Evolutionary conservation across 2,797 vertebrate genomes (phyloP), one percentile per base, ranked within the genome.

Genomic region (Furcifer pardalis): DNA sequence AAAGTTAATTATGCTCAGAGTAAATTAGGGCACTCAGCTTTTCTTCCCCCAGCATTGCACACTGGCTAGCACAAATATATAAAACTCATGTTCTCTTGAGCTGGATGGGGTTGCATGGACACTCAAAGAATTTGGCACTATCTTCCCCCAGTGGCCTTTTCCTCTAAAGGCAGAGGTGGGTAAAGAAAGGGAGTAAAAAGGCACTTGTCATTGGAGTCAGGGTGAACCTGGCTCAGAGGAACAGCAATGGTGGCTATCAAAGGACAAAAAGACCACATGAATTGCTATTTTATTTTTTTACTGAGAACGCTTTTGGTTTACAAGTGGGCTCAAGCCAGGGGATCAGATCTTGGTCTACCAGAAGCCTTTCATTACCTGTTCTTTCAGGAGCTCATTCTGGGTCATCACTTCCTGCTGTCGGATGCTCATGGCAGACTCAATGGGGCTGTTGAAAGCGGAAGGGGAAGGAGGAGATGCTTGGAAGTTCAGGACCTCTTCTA

Each of bases 371-470:
- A 92, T n/a, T 90, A 99, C 99, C 98, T 99, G 99, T 89, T 99
- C 98, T 89, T 98, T 99, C 66, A 99, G 95, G 30, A 99, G 96
- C 42, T 98, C 97, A 0, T 99, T 98, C 94, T 99, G 98, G 1
- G 97, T 99, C 87, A 98, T 95, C 82, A 99, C 96, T 88, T 99
- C 99, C 90, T 98, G 98, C 44, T 97, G 97, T 32, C 97, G 97
- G 81, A 97, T 86, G 82, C 96, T 97, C 86, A 95, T 95, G 0
- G 93, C 93, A 0, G 95, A 95, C 27, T 98, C 98, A 49, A 96
- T 94, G 10, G 97, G 94, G 84, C 91, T 95, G n/a, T 93, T 91
- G 23, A 96, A 95, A 8, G 95, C 94, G 69, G 95, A 86, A n/a
- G 96, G 91, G 60, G 97, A 96, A 7, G 97, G 94, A 0, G 97